Conservation (phyloP, 2,113 vertebrate species). For the Acinonyx jubatus region DNA sequence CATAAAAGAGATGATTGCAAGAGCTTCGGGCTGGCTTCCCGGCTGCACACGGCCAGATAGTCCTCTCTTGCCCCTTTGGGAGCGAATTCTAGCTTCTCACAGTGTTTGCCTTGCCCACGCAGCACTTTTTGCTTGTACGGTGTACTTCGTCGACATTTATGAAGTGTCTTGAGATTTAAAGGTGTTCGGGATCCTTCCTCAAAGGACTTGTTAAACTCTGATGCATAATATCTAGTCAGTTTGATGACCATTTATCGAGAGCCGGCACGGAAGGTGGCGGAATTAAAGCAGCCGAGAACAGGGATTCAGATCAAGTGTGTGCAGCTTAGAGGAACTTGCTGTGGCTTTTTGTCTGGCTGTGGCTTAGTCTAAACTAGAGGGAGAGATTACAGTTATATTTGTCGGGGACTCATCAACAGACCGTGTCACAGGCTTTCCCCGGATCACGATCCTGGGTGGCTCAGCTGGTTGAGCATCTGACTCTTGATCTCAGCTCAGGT, state of each 20-base stretch:
- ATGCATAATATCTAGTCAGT: not conserved
- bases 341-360: not conserved
- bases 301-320: not conserved
- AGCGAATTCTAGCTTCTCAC: not conserved
- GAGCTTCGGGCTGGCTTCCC: not conserved
- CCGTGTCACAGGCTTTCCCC: not conserved
- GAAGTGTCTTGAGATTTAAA: not conserved
- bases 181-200: not conserved
- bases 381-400: not conserved
- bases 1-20: not conserved
- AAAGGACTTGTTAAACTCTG: not conserved
- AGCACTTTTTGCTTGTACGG: not conserved
- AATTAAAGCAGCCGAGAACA: not conserved
- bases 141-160: not conserved
- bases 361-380: not conserved
- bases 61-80: not conserved
- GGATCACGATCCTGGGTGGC: not conserved
- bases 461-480: too few relatives aligned
- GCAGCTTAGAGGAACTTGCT: not conserved
- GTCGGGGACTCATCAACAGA: not conserved
- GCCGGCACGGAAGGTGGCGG: not conserved
- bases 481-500: too few relatives aligned
- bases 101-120: not conserved
- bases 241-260: not conserved
- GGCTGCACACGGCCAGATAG: accelerated